These are phyloP conservation scores for Syritta pipiens DNA, from an alignment of 2,888 invertebrate species.

Conservation along the genomic window DNA sequence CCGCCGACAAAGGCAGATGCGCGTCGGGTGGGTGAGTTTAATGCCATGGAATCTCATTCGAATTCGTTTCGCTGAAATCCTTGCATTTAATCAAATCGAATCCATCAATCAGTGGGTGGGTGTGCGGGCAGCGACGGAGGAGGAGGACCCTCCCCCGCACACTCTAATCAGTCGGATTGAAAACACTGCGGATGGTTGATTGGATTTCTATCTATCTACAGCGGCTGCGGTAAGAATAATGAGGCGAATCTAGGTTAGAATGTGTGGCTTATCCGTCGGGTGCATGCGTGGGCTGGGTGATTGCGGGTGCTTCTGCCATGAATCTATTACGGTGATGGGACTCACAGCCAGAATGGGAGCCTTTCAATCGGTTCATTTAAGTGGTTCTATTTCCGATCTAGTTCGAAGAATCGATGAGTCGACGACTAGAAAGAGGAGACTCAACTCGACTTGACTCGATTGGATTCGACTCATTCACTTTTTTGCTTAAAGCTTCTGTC, in stretches of 20 bases:
- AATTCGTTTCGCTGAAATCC: conserved; percentile 43
- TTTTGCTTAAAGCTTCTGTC: too few species aligned
- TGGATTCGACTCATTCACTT: too few species aligned
- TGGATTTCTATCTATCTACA: conserved; percentile 46
- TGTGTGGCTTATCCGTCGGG: conserved; percentile 16
- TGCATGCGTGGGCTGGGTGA: not conserved
- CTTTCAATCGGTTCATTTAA: conserved; percentile 26
- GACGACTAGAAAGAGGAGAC: not conserved
- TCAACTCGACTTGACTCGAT: too few species aligned
- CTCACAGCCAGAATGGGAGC: conserved; percentile 22
- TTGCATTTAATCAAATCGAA: conserved; percentile 65
- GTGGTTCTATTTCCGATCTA: not conserved
- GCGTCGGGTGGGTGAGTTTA: conserved; percentile 7
- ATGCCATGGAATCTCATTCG: conserved; percentile 35
- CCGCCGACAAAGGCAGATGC: not conserved
- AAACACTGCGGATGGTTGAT: conserved; percentile 53
- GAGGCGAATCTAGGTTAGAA: conserved; percentile 42
- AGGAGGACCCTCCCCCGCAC: conserved; percentile 25
- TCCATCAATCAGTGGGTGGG: conserved; percentile 52
- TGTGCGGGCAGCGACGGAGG: not conserved
- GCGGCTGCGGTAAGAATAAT: conserved; percentile 43
- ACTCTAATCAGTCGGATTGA: conserved; percentile 64
- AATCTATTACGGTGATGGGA: conserved; percentile 47
- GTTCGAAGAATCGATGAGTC: conserved; percentile 1
- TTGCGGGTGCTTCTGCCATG: conserved; percentile 12